phyloP scores from a whole-genome alignment of 2,888 invertebrate species.

The Melolontha melolontha region DNA sequence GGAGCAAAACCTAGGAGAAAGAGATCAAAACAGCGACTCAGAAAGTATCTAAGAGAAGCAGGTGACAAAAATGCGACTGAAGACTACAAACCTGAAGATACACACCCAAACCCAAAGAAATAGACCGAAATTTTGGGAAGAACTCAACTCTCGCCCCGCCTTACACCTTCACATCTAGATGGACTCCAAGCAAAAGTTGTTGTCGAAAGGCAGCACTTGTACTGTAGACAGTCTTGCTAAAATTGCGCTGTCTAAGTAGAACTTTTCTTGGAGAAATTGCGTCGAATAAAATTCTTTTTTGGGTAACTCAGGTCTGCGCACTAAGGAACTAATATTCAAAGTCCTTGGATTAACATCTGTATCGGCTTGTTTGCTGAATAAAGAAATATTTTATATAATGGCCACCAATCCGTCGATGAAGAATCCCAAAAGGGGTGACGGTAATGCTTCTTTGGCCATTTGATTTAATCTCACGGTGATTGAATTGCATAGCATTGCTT shows the following conservation, averaged over 20 bases:
- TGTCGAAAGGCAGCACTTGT: slow-evolving; percentile 94
- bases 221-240: slow-evolving; percentile 89
- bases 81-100: too few relatives aligned
- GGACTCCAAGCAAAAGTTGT: slow-evolving; percentile 95
- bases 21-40: too few relatives aligned
- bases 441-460: slow-evolving; percentile 92
- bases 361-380: slow-evolving; percentile 91
- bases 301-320: slow-evolving; percentile 83
- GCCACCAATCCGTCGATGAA: slow-evolving; percentile 93
- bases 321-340: slow-evolving; percentile 94
- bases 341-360: slow-evolving; percentile 89
- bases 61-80: too few relatives aligned
- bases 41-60: too few relatives aligned
- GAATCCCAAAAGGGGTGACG: slow-evolving; percentile 88
- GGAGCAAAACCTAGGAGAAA: too few relatives aligned
- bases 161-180: too few relatives aligned
- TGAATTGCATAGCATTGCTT: slow-evolving; percentile 94
- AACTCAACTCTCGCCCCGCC: too few relatives aligned
- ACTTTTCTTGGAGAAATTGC: slow-evolving; percentile 90
- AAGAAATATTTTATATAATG: slow-evolving; percentile 91
- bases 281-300: slow-evolving; percentile 85
- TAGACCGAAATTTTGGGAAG: too few relatives aligned
- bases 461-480: slow-evolving; percentile 93
- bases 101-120: too few relatives aligned
- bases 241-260: slow-evolving; percentile 92